Conservation (phyloP, 2,797 vertebrate genomes). For the Urosaurus nigricauda region DNA sequence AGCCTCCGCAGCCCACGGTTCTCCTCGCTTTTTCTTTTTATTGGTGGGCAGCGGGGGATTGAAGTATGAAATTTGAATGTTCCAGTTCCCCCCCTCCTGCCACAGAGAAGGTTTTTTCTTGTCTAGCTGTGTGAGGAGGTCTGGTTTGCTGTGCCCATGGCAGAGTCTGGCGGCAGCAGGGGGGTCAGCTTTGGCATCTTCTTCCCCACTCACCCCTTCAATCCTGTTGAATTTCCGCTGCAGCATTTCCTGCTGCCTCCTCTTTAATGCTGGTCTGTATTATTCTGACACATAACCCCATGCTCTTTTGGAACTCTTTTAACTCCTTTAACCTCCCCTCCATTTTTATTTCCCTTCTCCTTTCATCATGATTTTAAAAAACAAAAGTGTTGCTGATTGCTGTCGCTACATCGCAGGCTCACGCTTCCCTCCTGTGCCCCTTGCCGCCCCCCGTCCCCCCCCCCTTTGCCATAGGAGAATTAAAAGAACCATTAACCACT, state of each 20-base stretch:
- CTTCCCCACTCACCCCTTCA: background rate
- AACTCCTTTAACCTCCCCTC: constrained; percentile 72
- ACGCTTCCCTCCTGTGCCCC: constrained; percentile 42
- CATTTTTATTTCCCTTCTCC: constrained; percentile 60
- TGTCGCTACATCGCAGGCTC: constrained; percentile 60
- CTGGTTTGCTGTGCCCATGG: fast-evolving
- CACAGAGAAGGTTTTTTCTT: background rate
- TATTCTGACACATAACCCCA: constrained; percentile 32
- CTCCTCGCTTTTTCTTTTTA: no score
- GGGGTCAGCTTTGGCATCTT: constrained; percentile 60
- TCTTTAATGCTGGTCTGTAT: constrained; percentile 62
- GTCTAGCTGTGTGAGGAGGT: background rate
- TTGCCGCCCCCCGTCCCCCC: background rate
- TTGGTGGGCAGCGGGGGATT: background rate
- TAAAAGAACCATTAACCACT: constrained; percentile 61
- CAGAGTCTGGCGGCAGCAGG: constrained; percentile 39
- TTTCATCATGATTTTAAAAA: constrained; percentile 69
- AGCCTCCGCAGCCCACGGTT: background rate
- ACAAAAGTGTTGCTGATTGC: constrained; percentile 72
- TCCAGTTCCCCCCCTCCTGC: background rate
- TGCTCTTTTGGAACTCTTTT: constrained; percentile 76
- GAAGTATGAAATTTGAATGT: background rate
- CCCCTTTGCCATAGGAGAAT: constrained; percentile 60
- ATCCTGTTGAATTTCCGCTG: constrained; percentile 41
- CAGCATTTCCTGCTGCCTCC: constrained; percentile 54